Base-by-base conservation (phyloP, 1,140 invertebrate species). In the Thaumatotibia leucotreta region DNA sequence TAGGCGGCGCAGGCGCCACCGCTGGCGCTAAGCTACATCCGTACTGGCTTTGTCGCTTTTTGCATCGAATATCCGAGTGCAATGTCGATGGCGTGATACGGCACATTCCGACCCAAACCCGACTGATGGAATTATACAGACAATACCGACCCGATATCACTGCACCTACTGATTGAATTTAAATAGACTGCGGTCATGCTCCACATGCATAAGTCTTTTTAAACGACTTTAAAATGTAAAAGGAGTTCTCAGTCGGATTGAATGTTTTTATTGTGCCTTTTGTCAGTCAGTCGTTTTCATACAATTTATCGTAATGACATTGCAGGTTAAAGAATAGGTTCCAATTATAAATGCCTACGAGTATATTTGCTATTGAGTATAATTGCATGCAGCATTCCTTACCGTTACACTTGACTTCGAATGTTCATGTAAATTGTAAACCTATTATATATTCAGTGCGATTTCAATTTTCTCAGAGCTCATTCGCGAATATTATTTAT, bases 121-220 rank as follows among this genome's bases (percentile, higher is more conserved):
- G 86, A 74, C 67, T 78, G 73, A 85, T 79, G 70, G 85, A 84
- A 82, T 85, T 83, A 85, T 82, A 74, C 73, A 66, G 77, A 81
- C 74, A 79, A 83, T 78, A 80, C 77, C 72, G n/a, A 58, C 1
- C 67, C 68, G 69, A 71, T 76, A 76, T 68, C 71, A 75, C 75
- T 77, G 74, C 67, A 65, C 64, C 75, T 79, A 78, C 81, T 83
- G 74, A 80, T 64, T 65, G 69, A 72, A 73, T 84, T 84, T 83
- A 82, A 66, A 58, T 58, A 29, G 23, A 29, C 52, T 31, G 14
- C 52, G 24, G 50, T 31, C 52, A 29, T 58, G 52, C 52, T 58
- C 52, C 24, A 58, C 24, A 58, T 27, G 52, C 52, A 58, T 58
- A 58, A 29, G 52, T n/a, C 27, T 58, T 58, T 58, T 29, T n/a